These are phyloP conservation scores for Rynchops niger DNA, from an alignment of 2,113 vertebrate species.

Conservation along the genomic window DNA sequence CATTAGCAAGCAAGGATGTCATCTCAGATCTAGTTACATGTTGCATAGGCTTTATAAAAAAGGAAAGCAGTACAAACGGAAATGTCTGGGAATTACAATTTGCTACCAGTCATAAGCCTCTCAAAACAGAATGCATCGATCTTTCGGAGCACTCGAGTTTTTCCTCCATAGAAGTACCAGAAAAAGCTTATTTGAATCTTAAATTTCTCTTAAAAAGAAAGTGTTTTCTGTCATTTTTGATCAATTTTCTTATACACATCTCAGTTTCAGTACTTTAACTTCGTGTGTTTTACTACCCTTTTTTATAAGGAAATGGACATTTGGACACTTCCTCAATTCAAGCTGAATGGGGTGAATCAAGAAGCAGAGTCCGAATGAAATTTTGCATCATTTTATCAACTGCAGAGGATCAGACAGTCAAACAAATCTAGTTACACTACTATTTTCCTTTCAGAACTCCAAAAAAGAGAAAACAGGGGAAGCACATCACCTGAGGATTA, in stretches of 20 bases:
- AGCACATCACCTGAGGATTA: neutral
- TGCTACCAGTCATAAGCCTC: neutral
- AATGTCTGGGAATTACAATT: neutral
- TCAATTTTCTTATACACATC: neutral
- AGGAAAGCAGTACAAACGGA: neutral
- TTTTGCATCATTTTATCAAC: neutral
- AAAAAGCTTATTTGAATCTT: neutral
- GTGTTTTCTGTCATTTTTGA: neutral
- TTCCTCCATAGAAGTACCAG: neutral
- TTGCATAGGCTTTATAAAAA: neutral
- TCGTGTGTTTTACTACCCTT: neutral
- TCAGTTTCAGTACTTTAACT: neutral
- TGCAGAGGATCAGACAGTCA: neutral
- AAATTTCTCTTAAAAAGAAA: neutral
- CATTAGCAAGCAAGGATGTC: neutral
- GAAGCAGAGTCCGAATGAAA: neutral
- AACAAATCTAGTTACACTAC: neutral
- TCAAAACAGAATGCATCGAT: neutral
- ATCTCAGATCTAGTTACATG: conserved; percentile 11
- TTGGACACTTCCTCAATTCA: neutral
- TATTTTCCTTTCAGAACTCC: neutral
- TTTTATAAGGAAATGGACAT: neutral
- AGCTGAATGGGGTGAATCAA: neutral
- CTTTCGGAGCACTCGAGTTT: neutral
- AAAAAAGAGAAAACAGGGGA: neutral